A percentile compares a stretch with the other conserved stretches of the same genome.
These are phyloP conservation scores for Entomobrya multifasciata DNA, from an alignment of 2,888 invertebrate species.

Conservation along the genomic window DNA sequence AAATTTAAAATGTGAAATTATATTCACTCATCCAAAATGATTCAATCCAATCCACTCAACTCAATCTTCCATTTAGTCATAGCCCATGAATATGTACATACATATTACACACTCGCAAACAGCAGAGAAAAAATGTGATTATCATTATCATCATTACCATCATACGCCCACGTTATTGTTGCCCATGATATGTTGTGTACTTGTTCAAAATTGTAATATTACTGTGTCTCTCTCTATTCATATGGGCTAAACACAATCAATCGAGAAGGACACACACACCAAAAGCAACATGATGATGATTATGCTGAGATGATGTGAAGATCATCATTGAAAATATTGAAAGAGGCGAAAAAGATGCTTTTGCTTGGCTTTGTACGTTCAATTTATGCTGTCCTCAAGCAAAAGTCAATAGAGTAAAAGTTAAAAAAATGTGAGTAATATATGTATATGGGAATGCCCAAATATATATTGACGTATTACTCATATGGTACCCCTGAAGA, in stretches of 20 bases:
- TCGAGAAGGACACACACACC: conserved; percentile 18
- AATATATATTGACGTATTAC: too few relatives aligned
- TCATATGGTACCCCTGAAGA: too few relatives aligned
- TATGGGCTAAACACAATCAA: conserved; percentile 22
- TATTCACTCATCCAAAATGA: not conserved
- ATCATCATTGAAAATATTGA: conserved; percentile 8
- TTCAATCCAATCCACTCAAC: not conserved
- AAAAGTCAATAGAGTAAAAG: not conserved
- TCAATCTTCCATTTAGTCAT: conserved; percentile 25
- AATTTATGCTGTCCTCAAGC: not conserved
- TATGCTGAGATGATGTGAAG: too few relatives aligned
- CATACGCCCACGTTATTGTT: conserved; percentile 32
- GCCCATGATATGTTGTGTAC: conserved; percentile 4
- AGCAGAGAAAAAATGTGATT: too few relatives aligned
- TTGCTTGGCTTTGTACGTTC: not conserved
- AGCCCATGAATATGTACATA: too few relatives aligned
- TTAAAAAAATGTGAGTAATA: too few relatives aligned
- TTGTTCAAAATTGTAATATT: not conserved
- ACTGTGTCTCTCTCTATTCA: too few relatives aligned
- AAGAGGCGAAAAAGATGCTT: too few relatives aligned
- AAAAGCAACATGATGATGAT: too few relatives aligned
- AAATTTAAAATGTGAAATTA: not conserved
- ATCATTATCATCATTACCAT: conserved; percentile 31
- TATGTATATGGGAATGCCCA: too few relatives aligned
- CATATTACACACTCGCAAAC: too few relatives aligned